Base-by-base conservation (phyloP, 2,888 invertebrate genomes). In the Deroplatys truncata region DNA sequence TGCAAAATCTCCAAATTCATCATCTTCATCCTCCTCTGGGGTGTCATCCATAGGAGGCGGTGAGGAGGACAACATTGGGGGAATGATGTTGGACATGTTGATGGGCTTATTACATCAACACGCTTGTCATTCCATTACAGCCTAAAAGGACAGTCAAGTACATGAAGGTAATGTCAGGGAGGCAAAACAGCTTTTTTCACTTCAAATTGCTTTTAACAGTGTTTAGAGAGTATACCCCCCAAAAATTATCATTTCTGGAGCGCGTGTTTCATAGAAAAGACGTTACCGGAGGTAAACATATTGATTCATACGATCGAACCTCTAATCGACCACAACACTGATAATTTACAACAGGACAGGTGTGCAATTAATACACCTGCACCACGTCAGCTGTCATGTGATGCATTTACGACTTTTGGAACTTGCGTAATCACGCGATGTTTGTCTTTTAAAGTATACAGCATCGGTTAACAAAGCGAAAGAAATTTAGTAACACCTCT, bases 31-130 rank as follows among this genome's bases (percentile, higher is more conserved):
- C 90, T 95, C 95, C 88, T 94, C 94, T 31, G 93, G 93, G 89
- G 93, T 92, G 92, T 95, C 95, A 91, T 96, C 95, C 90, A 95
- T 94, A 90, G 96, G 96, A 91, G 96, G 96, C 92, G 96, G 96
- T 92, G 96, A 95, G 90, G 95, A 95, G 92, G 96, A 95, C 92
- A 96, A 95, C 91, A 96, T 94, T 91, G 96, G 96, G 93, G 96
- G 96, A 93, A 96, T 91, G 31, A 91, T 88, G 82, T 90, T 90
- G 20, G 91, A 90, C 91, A 91, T 91, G 43, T 85, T 89, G 85
- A 72, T 72, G 56, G 20, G 56, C 25, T 72, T 25, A 72, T 16
- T 72, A 72, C 25, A 72, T 72, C 56, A 72, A 72, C 56, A 72
- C 56, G 16, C 20, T 72, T 72, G 20, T 25, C 56, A 20, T 72